Percentiles rank a stretch among this genome's conserved stretches.
Conservation (phyloP, 2,797 vertebrate species). For the Lycodopsis pacificus region DNA sequence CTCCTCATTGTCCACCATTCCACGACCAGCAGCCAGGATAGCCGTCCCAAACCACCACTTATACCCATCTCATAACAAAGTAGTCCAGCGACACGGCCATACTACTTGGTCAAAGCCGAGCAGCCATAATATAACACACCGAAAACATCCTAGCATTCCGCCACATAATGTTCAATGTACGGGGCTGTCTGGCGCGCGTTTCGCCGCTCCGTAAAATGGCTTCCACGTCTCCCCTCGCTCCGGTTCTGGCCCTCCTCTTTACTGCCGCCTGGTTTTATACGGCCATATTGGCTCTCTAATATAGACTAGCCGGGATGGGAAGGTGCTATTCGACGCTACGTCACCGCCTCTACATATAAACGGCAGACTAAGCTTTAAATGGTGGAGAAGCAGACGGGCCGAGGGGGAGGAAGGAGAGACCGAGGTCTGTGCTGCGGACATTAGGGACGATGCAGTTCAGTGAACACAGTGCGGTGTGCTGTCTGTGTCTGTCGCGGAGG, state of each 20-base stretch:
- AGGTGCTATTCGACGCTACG: slow-evolving; percentile 96
- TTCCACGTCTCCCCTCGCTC: slow-evolving; percentile 79
- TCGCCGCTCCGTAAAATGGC: slow-evolving; percentile 82
- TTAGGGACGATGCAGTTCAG: slow-evolving; percentile 59
- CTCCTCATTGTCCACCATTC: slow-evolving; percentile 82
- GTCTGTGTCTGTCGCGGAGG: no score
- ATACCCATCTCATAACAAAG: slow-evolving; percentile 41
- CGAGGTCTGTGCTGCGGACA: slow-evolving; percentile 81
- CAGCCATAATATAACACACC: slow-evolving; percentile 21
- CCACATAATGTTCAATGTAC: not conserved
- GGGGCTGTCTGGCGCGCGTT: slow-evolving; percentile 49
- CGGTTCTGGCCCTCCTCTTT: slow-evolving; percentile 93
- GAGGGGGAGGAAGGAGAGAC: slow-evolving; percentile 61
- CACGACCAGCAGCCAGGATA: slow-evolving; percentile 58
- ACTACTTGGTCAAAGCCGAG: slow-evolving; percentile 8
- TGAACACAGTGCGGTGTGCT: slow-evolving; percentile 4
- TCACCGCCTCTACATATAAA: slow-evolving; percentile 97
- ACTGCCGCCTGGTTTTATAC: slow-evolving; percentile 94
- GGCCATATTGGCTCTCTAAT: slow-evolving; percentile 98
- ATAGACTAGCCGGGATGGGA: slow-evolving; percentile 98
- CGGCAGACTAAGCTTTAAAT: slow-evolving; percentile 95
- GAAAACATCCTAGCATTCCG: slow-evolving; percentile 53
- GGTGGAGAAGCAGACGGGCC: slow-evolving; percentile 85
- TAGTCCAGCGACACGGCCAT: slow-evolving; percentile 21
- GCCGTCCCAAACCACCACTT: slow-evolving; percentile 59